Percentiles rank a stretch among this genome's conserved stretches.
These are phyloP conservation scores for Tauraco hartlaubi DNA, from an alignment of 2,797 vertebrate genomes.

Conservation along the genomic window DNA sequence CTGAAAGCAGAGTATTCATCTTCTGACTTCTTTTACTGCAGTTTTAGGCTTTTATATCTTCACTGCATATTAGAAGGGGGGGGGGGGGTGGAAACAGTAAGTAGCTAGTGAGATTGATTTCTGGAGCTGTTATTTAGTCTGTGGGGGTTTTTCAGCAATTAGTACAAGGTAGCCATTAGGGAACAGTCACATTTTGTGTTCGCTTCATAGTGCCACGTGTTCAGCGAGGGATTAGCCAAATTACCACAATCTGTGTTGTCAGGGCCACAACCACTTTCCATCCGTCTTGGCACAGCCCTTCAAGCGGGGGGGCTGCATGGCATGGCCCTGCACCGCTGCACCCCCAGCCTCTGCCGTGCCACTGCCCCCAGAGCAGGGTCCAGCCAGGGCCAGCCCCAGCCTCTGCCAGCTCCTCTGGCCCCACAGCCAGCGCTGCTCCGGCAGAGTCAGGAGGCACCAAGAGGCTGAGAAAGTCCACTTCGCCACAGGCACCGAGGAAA, in stretches of 20 bases:
- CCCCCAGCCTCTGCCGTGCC: accelerated
- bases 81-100: too few relatives aligned
- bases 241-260: neutral
- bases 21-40: neutral
- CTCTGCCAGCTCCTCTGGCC: neutral
- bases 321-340: neutral
- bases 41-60: conserved; percentile 9
- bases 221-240: neutral
- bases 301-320: accelerated
- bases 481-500: accelerated
- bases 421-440: accelerated
- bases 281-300: neutral
- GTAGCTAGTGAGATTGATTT: neutral
- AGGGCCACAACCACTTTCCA: neutral
- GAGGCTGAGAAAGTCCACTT: neutral
- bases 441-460: neutral
- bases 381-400: accelerated
- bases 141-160: neutral
- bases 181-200: neutral
- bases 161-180: neutral
- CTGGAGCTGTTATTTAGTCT: neutral
- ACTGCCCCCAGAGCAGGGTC: neutral
- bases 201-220: neutral
- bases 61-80: neutral
- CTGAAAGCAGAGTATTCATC: neutral